phyloP scores from a whole-genome alignment of 30 jellyfish, hydroid and myxozoan species.

The Rhopilema esculentum region DNA sequence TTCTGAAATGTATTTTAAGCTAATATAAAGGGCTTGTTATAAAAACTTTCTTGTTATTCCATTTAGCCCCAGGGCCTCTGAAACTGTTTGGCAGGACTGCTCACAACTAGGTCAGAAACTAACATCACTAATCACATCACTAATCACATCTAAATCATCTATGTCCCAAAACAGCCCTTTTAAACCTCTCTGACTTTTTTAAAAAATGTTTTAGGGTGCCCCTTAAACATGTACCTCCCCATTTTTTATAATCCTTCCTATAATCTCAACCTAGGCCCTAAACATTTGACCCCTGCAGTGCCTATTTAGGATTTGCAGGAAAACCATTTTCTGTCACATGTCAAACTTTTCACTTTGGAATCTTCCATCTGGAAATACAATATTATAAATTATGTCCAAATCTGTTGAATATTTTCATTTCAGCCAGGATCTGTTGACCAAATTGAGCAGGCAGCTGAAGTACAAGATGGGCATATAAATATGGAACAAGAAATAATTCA shows the following conservation, averaged over 20 bases:
- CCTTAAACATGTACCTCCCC: too few relatives aligned
- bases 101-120: too few relatives aligned
- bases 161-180: too few relatives aligned
- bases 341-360: neutral
- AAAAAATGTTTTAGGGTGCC: too few relatives aligned
- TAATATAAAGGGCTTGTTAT: too few relatives aligned
- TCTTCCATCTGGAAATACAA: neutral
- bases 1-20: too few relatives aligned
- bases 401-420: neutral
- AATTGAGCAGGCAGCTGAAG: conserved; percentile 11
- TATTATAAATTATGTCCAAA: neutral
- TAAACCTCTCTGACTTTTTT: too few relatives aligned
- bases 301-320: neutral
- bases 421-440: conserved; percentile 28
- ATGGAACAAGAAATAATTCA: neutral
- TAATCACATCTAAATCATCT: too few relatives aligned
- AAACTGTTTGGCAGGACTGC: too few relatives aligned
- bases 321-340: neutral
- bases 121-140: too few relatives aligned
- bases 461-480: neutral
- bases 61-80: too few relatives aligned
- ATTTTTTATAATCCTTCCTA: neutral
- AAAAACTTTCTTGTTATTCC: too few relatives aligned
- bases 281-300: neutral
- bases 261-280: neutral